These are phyloP conservation scores for Mustela nigripes DNA, from an alignment of 2,113 vertebrate species.

Conservation along the genomic window DNA sequence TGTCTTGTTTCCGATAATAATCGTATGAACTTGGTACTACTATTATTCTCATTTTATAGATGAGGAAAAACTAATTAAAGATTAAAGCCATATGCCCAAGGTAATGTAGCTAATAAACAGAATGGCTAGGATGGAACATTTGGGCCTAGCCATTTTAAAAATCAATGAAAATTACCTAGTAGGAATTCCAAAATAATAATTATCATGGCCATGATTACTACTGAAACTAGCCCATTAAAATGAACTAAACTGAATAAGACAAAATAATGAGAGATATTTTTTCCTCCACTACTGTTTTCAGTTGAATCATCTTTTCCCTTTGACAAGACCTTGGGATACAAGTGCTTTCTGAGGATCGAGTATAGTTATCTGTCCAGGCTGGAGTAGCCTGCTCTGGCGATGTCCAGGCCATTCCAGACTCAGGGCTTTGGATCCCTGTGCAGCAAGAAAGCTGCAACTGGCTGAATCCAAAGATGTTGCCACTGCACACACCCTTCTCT, in stretches of 20 bases:
- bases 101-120: neutral
- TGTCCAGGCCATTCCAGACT: neutral
- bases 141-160: neutral
- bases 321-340: neutral
- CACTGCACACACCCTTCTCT: accelerated
- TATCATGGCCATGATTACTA: neutral
- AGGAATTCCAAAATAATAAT: neutral
- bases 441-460: neutral
- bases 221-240: neutral
- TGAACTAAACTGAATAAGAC: neutral
- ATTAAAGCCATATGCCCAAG: neutral
- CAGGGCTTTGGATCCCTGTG: neutral
- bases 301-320: neutral
- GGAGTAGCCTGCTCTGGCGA: no score
- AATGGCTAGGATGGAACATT: neutral
- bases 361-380: accelerated
- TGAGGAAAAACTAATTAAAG: neutral
- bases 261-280: neutral
- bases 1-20: neutral
- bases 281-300: neutral
- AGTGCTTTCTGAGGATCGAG: neutral
- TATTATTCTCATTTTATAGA: neutral
- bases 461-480: no score
- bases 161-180: neutral
- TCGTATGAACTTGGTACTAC: neutral